Evolutionary conservation across 23 tunicate genomes (phyloP).

Genomic region (Trididemnum nubilum): DNA sequence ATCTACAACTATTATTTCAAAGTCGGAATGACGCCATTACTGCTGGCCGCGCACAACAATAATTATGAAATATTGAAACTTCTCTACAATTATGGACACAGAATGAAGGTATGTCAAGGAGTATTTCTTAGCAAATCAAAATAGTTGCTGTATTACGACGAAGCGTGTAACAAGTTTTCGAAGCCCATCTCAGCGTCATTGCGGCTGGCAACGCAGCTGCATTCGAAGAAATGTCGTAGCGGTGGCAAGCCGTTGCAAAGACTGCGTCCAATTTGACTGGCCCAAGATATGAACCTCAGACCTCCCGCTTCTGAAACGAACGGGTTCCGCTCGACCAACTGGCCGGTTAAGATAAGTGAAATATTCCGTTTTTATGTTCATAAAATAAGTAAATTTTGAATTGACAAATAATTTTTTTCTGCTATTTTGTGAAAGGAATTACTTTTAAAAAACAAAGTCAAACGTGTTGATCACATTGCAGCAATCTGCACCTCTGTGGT

Average conservation of each 20-base stretch:
- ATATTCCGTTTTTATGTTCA: too few species aligned
- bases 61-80: slow-evolving; percentile 76
- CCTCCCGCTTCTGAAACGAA: neutral
- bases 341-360: too few species aligned
- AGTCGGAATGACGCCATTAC: too few species aligned
- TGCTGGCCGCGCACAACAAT: too few species aligned
- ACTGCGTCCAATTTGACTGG: neutral
- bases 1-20: slow-evolving; percentile 49
- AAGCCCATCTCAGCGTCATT: neutral
- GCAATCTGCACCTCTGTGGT: too few species aligned
- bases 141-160: neutral
- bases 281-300: neutral
- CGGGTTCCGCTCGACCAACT: too few species aligned
- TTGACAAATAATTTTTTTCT: too few species aligned
- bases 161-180: neutral
- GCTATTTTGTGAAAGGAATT: too few species aligned
- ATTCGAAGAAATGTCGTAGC: neutral
- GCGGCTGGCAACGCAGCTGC: neutral
- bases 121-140: neutral
- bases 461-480: too few species aligned
- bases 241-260: neutral
- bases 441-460: too few species aligned
- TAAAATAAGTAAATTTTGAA: too few species aligned
- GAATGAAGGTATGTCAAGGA: too few species aligned
- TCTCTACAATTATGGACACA: slow-evolving; percentile 67